Conservation (phyloP, 53 echinoderm and acorn worm species). For the Patiria pectinifera region DNA sequence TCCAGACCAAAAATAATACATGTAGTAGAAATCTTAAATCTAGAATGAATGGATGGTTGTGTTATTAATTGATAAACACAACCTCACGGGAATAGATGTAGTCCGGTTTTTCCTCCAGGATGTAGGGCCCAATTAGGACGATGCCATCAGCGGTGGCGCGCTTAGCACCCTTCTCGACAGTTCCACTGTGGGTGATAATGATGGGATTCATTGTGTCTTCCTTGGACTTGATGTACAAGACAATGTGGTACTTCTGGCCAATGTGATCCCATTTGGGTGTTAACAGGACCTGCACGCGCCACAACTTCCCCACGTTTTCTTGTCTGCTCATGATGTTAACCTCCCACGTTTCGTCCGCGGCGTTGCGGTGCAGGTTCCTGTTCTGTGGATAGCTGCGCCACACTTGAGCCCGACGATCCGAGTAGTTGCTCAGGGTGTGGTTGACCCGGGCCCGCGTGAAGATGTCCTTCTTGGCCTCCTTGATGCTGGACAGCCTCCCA, state of each 20-base stretch:
- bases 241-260: background rate
- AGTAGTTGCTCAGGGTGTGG: background rate
- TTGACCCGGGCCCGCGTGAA: slow-evolving; percentile 30
- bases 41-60: background rate
- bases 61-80: slow-evolving; percentile 26
- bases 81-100: slow-evolving; percentile 16
- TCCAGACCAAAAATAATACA: too few relatives aligned
- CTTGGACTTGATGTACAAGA: background rate
- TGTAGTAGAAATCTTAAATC: too few relatives aligned
- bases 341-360: slow-evolving; percentile 18
- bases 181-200: slow-evolving; percentile 20
- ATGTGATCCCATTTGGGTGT: slow-evolving; percentile 14
- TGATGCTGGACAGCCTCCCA: slow-evolving; percentile 19
- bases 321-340: slow-evolving; percentile 7
- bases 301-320: background rate
- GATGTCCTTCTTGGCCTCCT: slow-evolving; percentile 10
- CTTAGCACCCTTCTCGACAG: background rate
- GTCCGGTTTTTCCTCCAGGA: slow-evolving; percentile 28
- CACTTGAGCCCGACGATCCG: slow-evolving; percentile 23
- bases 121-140: background rate
- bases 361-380: slow-evolving; percentile 9
- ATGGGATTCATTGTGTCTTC: slow-evolving; percentile 22
- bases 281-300: slow-evolving; percentile 30
- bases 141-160: background rate
- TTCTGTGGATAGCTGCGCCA: slow-evolving; percentile 17